Evolutionary conservation across 2,113 vertebrate genomes (phyloP), one percentile per base, ranked within the genome.

Genomic region (Crotalus horridus): DNA sequence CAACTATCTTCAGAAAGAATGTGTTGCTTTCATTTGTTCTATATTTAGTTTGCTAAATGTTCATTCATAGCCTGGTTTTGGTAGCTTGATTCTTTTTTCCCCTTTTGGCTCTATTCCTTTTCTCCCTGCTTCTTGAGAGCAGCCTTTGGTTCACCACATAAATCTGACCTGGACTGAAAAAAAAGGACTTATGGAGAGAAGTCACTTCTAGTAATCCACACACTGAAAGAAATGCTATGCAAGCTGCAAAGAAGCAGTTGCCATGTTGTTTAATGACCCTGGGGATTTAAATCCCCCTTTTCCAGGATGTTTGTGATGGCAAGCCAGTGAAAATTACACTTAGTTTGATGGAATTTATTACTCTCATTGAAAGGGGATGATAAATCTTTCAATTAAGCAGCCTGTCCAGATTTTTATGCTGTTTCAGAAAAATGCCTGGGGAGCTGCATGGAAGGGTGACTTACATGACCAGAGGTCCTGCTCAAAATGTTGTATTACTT

Each of bases 331-430:
- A 54, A 91, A 85, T 85, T 85, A 85, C 6, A 2, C 69, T 91
- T 85, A 85, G 90, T 39, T 56, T 39, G n/a, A 85, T 39, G 33
- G 13, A 56, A 91, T 91, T 85, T 29, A 58, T 91, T 56, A 64
- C 56, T 64, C 26, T 23, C 48, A 64, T n/a, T 92, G 85, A 87
- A 92, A 90, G 74, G 33, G 33, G 39, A 20, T 20, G 7, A 55
- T 85, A 85, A 85, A 58, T 85, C 90, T 86, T 86, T 58, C 74
- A 86, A 55, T 92, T 81, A 89, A 89, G 26, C 33, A n/a, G 33
- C n/a, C 55, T 39, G 33, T 69, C 85, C 29, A 51, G 26, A 91
- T 61, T 61, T 61, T 91, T 87, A n/a, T 61, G 58, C 85, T 61
- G 9, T 33, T 64, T 87, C 87, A 48, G 29, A 23, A 48, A 91